Base-by-base conservation (phyloP, 2,888 invertebrate species). In the Arrhopalites spinosus region DNA sequence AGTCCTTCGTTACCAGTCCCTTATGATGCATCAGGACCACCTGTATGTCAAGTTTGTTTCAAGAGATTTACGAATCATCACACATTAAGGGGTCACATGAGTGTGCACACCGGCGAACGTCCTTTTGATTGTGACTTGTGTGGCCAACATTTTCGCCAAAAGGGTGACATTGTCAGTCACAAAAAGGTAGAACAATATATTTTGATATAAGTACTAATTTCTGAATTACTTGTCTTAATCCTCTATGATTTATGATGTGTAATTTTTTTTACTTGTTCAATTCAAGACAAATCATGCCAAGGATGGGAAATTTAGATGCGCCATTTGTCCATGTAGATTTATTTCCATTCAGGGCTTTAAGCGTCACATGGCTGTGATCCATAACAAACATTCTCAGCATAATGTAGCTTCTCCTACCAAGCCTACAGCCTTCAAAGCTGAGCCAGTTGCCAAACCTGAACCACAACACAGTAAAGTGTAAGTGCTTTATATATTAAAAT, bases 111-210 rank as follows among this genome's bases (percentile, higher is more conserved):
- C 2, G 74, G 74, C 3, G 74, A 74, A 25, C 68, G 59, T 20
- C 68, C 68, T 7, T 74, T 20, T n/a, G 27, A 67, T n/a, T 74
- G 74, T 45, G 74, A 74, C 23, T 15, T 50, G 15, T 74, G 74
- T 59, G 74, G 61, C 2, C 59, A 56, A 23, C 50, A 17, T 8
- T 74, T 74, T 47, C 45, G 74, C 45, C 74, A 69, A 36, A 74
- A 68, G 68, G 74, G 74, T 15, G 74, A 74, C 27, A 45, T 74
- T 27, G 74, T 68, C 1, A 74, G 74, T 20, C 74, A 74, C 47
- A 68, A 68, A 61, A 74, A 63, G 69, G 74, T 74, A 66, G 2
- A 17, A 20, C 15, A n/a, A n/a, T n/a, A n/a, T n/a, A n/a, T 29
- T 56, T 47, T 30, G 43, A 68, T n/a, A 30, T 45, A 45, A 27